Evolutionary conservation across 2,888 invertebrate genomes (phyloP), one percentile per base, ranked within the genome.

Genomic region (Drosophila picticornis): DNA sequence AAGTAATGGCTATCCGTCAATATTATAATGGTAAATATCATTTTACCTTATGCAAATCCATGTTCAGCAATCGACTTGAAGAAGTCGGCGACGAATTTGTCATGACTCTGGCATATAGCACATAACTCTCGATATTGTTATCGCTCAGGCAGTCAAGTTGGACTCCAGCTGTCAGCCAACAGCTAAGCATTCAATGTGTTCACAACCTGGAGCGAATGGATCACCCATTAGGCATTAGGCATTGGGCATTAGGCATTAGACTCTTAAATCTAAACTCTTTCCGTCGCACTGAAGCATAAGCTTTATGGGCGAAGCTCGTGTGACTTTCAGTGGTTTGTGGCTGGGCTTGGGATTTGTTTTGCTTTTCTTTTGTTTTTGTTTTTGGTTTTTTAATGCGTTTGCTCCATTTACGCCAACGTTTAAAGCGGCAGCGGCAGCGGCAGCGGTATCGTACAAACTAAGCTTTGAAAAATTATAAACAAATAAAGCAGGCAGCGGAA

Each of bases 401-500:
- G 90, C 90, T 87, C 80, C 84, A 90, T 80, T 90, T 87, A 77
- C 75, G 77, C 77, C 77, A 75, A 78, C 79, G 68, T 73, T 65
- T 67, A 62, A 75, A 43, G 69, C 62, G 46, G 22, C 46, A 43
- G 57, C 59, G 46, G 22, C 46, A 36, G 63, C 48, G 46, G 22
- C 46, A 68, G 64, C 67, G 52, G 40, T 61, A 36, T 31, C 59
- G 38, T 58, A 53, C 67, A 81, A 80, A 65, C 79, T 81, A 85
- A 82, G 90, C 85, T 84, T 90, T 88, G 84, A 90, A 85, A 84
- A 84, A 90, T 84, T 90, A 88, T 88, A 88, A 88, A 88, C 84
- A 84, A 84, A 84, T 90, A 80, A 85, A 81, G 55, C 43, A 36
- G 38, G 22, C 43, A 31, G 32, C 7, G 25, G 19, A 38, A 27